These are phyloP conservation scores for Aphrocallistes beatrix DNA, from an alignment of 37 sponge, comb jelly and placozoan genomes.

Conservation along the genomic window DNA sequence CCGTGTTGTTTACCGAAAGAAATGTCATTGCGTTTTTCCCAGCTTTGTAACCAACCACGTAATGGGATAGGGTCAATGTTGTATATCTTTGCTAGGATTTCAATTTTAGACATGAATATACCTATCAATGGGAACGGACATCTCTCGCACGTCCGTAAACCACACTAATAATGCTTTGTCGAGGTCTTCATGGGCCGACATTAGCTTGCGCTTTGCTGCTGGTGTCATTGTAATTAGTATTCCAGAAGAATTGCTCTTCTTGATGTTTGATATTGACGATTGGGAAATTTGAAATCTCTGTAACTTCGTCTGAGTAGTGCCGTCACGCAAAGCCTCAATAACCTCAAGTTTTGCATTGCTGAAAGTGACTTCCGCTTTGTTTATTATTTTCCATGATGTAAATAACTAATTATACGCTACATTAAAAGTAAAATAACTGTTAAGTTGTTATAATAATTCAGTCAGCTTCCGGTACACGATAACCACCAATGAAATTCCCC, in stretches of 20 bases:
- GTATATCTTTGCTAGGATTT: not conserved
- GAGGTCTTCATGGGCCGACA: conserved; percentile 3
- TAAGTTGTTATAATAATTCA: too few species aligned
- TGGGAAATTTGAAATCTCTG: conserved; percentile 18
- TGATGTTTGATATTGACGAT: conserved; percentile 9
- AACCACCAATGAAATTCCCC: too few species aligned
- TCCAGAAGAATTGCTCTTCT: not conserved
- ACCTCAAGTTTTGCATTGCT: not conserved
- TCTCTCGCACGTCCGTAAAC: conserved; percentile 13
- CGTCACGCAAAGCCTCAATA: conserved; percentile 11
- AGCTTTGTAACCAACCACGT: conserved; percentile 12
- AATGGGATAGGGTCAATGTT: not conserved
- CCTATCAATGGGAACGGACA: conserved; percentile 13
- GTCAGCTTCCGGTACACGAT: too few species aligned
- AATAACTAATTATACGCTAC: too few species aligned
- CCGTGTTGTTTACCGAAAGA: conserved; percentile 17
- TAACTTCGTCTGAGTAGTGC: not conserved
- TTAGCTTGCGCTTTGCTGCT: conserved; percentile 9
- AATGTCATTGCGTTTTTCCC: not conserved
- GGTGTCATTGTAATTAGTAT: conserved; percentile 14
- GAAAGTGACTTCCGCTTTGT: not conserved
- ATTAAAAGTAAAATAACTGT: too few species aligned
- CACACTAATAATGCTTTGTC: conserved; percentile 13
- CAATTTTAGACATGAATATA: conserved; percentile 8
- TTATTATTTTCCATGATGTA: not conserved